These are phyloP conservation scores for Epizoanthus stellaris DNA, from an alignment of 92 coral and sea anemone genomes.

Conservation along the genomic window DNA sequence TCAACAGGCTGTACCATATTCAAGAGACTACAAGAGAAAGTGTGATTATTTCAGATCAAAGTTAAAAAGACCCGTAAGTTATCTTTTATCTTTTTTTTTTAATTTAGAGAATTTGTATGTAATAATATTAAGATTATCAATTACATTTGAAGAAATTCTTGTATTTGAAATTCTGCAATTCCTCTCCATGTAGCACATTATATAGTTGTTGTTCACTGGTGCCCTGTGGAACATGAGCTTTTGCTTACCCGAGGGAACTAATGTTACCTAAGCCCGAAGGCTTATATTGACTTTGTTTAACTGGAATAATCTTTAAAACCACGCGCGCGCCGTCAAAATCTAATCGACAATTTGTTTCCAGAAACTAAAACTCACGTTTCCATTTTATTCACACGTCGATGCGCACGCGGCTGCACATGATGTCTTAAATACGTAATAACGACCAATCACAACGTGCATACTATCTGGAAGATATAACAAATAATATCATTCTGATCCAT, in stretches of 20 bases:
- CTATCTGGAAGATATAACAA: background rate
- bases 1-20: slow-evolving; percentile 92
- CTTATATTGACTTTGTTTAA: too few species aligned
- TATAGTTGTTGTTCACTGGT: too few species aligned
- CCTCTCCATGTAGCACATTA: too few species aligned
- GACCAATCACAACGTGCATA: background rate
- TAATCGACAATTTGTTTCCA: background rate
- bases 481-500: background rate
- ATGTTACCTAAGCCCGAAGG: too few species aligned
- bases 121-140: background rate
- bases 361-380: too few species aligned
- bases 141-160: background rate
- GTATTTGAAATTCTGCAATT: background rate
- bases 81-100: background rate
- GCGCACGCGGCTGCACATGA: too few species aligned
- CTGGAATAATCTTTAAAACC: too few species aligned
- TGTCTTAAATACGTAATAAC: background rate
- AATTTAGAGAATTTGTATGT: background rate
- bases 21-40: slow-evolving; percentile 96
- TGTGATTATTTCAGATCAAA: slow-evolving; percentile 98
- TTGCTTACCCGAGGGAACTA: too few species aligned
- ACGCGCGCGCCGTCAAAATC: too few species aligned
- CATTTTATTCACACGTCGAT: too few species aligned
- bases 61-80: slow-evolving; percentile 96
- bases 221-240: too few species aligned